Conservation (phyloP, 2,888 invertebrate species). For the Drosophila cracens region DNA sequence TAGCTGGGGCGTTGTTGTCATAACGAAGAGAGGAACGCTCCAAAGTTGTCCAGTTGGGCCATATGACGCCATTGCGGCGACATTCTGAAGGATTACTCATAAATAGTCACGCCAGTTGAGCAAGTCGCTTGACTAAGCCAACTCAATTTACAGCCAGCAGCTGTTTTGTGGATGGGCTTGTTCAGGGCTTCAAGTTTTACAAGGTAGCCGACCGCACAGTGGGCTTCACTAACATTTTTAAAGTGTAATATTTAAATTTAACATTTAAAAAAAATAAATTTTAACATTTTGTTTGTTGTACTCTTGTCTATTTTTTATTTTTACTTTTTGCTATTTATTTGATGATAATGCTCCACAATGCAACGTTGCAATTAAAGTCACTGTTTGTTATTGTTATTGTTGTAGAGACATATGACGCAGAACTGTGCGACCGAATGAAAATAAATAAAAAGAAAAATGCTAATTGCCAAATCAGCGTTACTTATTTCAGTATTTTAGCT, state of each 20-base stretch:
- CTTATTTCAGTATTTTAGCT: constrained; percentile 41
- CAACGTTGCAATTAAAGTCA: constrained; percentile 32
- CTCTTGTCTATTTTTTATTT: neutral
- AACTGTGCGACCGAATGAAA: constrained; percentile 22
- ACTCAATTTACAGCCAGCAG: constrained; percentile 1
- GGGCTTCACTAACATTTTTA: neutral
- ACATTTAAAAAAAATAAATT: neutral
- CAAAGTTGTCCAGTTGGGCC: constrained; percentile 22
- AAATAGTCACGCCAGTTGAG: constrained; percentile 69
- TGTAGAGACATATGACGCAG: neutral
- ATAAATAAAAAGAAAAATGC: constrained; percentile 7
- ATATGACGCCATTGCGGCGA: constrained; percentile 71
- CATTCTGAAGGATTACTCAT: constrained; percentile 60
- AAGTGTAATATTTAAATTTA: accelerated
- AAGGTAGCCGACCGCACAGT: constrained; percentile 1
- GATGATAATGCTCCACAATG: constrained; percentile 8
- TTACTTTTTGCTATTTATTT: neutral
- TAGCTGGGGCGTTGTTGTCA: constrained; percentile 32
- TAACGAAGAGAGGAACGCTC: neutral
- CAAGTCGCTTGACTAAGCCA: constrained; percentile 39
- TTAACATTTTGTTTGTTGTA: neutral
- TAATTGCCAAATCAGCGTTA: constrained; percentile 51
- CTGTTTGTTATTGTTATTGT: constrained; percentile 24
- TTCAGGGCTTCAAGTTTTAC: constrained; percentile 16
- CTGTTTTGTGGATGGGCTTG: constrained; percentile 19